phyloP scores from a whole-genome alignment of 2,113 vertebrate genomes.

The Channa maculata region DNA sequence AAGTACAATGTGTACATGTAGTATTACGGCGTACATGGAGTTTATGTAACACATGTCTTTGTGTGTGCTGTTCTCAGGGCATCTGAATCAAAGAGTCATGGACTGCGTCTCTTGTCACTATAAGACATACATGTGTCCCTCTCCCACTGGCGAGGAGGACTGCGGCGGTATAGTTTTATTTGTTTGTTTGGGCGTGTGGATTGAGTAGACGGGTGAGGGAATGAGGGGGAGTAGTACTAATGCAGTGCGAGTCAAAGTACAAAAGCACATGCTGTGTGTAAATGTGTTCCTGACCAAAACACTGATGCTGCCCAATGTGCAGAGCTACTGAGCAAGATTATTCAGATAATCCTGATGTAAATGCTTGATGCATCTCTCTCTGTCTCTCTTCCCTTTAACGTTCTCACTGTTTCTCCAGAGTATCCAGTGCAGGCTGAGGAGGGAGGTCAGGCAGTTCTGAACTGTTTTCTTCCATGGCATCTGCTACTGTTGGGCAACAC shows the following conservation, averaged over 20 bases:
- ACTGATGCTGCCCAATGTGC: slow-evolving; percentile 54
- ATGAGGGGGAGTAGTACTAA: neutral
- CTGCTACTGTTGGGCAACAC: slow-evolving; percentile 59
- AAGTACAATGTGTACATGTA: slow-evolving; percentile 1
- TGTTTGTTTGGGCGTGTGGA: slow-evolving; percentile 4
- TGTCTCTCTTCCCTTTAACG: neutral
- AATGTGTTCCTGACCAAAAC: slow-evolving; percentile 40
- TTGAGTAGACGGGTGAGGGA: neutral
- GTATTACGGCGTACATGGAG: neutral
- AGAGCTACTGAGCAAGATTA: slow-evolving; percentile 61
- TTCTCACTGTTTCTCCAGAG: slow-evolving; percentile 49
- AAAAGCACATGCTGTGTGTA: slow-evolving; percentile 12
- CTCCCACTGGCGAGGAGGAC: slow-evolving; percentile 56
- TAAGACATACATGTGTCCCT: slow-evolving; percentile 67
- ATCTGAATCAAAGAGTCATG: slow-evolving; percentile 78
- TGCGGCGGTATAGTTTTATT: slow-evolving; percentile 74
- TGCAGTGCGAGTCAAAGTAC: slow-evolving; percentile 2
- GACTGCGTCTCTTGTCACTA: slow-evolving; percentile 76
- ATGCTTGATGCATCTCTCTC: slow-evolving; percentile 31
- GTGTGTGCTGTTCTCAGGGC: slow-evolving; percentile 58
- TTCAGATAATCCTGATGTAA: slow-evolving; percentile 55
- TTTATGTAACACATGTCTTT: slow-evolving; percentile 12
- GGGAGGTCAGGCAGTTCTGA: slow-evolving; percentile 73
- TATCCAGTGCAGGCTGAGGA: slow-evolving; percentile 67
- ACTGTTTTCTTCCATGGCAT: slow-evolving; percentile 83